Percentiles rank a stretch among this genome's conserved stretches.
Conservation (phyloP, 1,140 invertebrate genomes). For the roundworm (Caenorhabditis elegans) region WBcel235 BX284603.4:10712001-10712500, state of each 20-base stretch:
- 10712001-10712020: conserved; percentile 21
- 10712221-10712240: background rate
- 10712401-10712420: conserved; percentile 90
- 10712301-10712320: no score
- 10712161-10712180: background rate
- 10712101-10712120: background rate
- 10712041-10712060: no score
- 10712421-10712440: conserved; percentile 72
- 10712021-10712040: no score
- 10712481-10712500: conserved; percentile 90
- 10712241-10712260: conserved; percentile 21
- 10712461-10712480: conserved; percentile 90
- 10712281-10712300: no score
- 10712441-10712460: conserved; percentile 86
- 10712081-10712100: background rate
- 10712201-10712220: conserved; percentile 29
- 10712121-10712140: background rate
- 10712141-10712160: background rate
- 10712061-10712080: no score
- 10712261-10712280: background rate
- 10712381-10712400: conserved; percentile 52
- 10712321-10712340: background rate
- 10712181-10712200: background rate
- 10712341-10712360: background rate
- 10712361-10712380: background rate